Conservation (phyloP, 1,140 invertebrate species). For the Calephelis virginiensis region DNA sequence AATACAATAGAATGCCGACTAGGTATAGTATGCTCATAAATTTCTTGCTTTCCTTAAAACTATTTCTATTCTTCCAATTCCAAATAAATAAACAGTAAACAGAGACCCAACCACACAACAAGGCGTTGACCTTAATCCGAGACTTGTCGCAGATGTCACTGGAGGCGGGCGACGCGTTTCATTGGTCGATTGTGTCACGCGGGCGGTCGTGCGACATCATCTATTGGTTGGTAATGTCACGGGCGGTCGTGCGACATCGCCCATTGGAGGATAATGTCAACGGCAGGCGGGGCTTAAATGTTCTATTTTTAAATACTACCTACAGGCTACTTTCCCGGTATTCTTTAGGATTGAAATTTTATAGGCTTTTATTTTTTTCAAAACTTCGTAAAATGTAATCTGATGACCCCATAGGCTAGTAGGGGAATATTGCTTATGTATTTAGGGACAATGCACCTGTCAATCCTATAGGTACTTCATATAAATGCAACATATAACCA, state of each 20-base stretch:
- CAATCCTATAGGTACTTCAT: too few species aligned
- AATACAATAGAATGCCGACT: too few species aligned
- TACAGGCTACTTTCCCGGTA: not conserved
- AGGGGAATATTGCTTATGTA: not conserved
- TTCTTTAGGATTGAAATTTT: not conserved
- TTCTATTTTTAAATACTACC: constrained; percentile 31
- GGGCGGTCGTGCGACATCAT: constrained; percentile 62
- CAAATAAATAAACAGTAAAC: constrained; percentile 13
- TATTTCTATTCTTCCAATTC: not conserved
- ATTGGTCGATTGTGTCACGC: constrained; percentile 68
- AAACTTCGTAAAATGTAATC: too few species aligned
- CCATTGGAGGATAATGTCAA: constrained; percentile 66
- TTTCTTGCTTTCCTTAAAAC: too few species aligned
- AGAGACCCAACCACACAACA: constrained; percentile 41
- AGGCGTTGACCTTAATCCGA: constrained; percentile 51
- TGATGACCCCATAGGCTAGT: too few species aligned
- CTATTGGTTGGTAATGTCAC: constrained; percentile 66
- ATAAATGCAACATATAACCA: too few species aligned
- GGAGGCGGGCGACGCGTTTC: constrained; percentile 51
- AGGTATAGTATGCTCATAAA: too few species aligned
- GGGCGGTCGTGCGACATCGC: constrained; percentile 56
- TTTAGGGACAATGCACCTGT: not conserved
- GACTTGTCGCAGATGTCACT: constrained; percentile 53
- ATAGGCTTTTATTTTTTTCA: too few species aligned
- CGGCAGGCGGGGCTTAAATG: constrained; percentile 44